Percentiles rank a stretch among this genome's conserved stretches.
These are phyloP conservation scores for Heteromyza rotundicornis DNA, from an alignment of 2,888 invertebrate species.

Conservation along the genomic window DNA sequence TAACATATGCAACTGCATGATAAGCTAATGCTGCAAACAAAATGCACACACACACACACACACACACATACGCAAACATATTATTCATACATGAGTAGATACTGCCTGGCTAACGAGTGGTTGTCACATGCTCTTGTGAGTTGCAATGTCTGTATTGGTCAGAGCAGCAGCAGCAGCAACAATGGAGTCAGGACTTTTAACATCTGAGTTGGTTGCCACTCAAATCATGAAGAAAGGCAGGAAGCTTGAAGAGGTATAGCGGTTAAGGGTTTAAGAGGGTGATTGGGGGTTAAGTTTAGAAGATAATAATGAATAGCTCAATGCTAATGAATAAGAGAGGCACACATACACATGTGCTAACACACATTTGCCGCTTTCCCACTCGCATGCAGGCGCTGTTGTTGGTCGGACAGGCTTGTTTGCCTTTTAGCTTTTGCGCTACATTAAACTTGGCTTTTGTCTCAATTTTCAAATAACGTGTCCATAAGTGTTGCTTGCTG, in stretches of 20 bases:
- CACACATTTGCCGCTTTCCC: background rate
- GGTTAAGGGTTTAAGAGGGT: background rate
- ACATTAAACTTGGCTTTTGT: background rate
- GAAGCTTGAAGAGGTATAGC: background rate
- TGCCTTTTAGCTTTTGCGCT: background rate
- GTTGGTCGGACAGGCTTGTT: background rate
- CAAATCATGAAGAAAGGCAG: conserved; percentile 12
- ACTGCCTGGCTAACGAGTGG: no score
- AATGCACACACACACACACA: background rate
- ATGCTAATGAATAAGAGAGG: background rate
- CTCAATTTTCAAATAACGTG: background rate
- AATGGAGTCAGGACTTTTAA: conserved; percentile 31
- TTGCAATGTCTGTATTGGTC: conserved; percentile 24
- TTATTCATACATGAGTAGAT: no score
- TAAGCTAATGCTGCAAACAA: background rate
- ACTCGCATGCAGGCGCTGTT: background rate
- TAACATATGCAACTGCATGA: background rate
- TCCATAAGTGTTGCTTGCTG: background rate
- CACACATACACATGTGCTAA: background rate
- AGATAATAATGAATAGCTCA: conserved; percentile 2
- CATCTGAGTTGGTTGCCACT: conserved; percentile 32
- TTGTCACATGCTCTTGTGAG: background rate
- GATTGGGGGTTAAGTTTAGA: background rate
- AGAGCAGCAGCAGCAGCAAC: no score
- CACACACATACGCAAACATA: background rate